Percentiles rank a stretch among this genome's conserved stretches.
Conservation (phyloP, 2,888 invertebrate species). For the Phytoseiulus persimilis region DNA sequence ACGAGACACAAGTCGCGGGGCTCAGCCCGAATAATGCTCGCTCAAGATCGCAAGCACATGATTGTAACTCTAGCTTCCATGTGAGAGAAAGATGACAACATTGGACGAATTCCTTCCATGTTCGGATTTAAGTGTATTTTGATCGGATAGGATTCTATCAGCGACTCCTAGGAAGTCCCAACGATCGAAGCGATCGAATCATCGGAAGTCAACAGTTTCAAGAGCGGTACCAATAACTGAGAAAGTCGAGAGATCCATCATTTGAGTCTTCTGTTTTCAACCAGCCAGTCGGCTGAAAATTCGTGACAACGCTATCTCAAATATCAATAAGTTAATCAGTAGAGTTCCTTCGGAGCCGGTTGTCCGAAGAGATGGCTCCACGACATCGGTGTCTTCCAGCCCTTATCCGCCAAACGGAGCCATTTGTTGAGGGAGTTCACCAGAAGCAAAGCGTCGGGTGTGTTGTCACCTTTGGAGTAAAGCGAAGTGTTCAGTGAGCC, state of each 20-base stretch:
- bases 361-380: constrained; percentile 32
- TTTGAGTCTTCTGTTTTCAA: background rate
- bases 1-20: no score
- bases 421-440: constrained; percentile 26
- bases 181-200: background rate
- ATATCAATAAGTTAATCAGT: constrained; percentile 25
- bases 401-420: constrained; percentile 30
- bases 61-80: background rate
- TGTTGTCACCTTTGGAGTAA: constrained; percentile 14
- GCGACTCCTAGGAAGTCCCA: background rate
- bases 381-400: constrained; percentile 25
- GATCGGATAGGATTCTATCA: background rate
- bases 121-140: background rate
- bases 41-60: no score
- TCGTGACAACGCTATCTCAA: background rate
- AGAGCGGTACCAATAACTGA: background rate
- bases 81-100: background rate
- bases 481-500: background rate
- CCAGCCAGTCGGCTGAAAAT: background rate
- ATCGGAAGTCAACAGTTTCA: background rate
- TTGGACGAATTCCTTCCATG: background rate
- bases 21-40: no score
- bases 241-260: background rate
- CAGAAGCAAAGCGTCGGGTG: constrained; percentile 24
- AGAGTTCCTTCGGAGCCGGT: constrained; percentile 7